These are phyloP conservation scores for Euplexia lucipara DNA, from an alignment of 2,888 invertebrate genomes.

Conservation along the genomic window DNA sequence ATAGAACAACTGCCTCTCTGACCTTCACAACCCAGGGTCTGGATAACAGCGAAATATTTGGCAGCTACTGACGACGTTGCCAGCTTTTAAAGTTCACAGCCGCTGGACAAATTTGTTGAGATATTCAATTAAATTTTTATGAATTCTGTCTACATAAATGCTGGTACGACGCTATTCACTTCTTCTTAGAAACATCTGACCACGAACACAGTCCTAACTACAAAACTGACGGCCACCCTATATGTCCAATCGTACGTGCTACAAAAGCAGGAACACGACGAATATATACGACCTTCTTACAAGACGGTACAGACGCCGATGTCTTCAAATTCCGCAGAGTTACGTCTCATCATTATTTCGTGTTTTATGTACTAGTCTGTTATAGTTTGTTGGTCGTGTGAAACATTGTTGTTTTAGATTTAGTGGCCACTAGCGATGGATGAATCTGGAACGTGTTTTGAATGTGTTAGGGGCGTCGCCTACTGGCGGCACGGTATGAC, in stretches of 20 bases:
- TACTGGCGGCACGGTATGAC: no score
- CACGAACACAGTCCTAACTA: slow-evolving; percentile 13
- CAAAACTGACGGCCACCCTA: slow-evolving; percentile 45
- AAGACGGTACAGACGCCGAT: slow-evolving; percentile 67
- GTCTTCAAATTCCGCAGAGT: slow-evolving; percentile 58
- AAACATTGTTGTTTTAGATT: slow-evolving; percentile 63
- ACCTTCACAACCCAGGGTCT: no score
- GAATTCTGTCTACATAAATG: neutral
- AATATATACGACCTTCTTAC: slow-evolving; percentile 85
- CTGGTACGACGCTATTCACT: neutral
- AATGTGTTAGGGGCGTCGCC: no score
- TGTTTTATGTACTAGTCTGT: slow-evolving; percentile 59
- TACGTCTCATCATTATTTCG: slow-evolving; percentile 63
- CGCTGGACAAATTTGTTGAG: no score
- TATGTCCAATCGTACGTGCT: slow-evolving; percentile 65
- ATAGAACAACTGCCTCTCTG: no score
- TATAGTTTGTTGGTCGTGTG: slow-evolving; percentile 59
- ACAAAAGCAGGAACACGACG: slow-evolving; percentile 64
- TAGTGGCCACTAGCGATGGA: slow-evolving; percentile 34
- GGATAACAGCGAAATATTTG: no score
- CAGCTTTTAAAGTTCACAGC: no score
- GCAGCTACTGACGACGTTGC: no score
- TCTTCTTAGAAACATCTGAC: neutral
- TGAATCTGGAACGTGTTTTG: slow-evolving; percentile 46
- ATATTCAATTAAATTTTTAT: no score